Evolutionary conservation across 1,140 invertebrate genomes (phyloP).

Genomic region (Dolichoris vasculosae): DNA sequence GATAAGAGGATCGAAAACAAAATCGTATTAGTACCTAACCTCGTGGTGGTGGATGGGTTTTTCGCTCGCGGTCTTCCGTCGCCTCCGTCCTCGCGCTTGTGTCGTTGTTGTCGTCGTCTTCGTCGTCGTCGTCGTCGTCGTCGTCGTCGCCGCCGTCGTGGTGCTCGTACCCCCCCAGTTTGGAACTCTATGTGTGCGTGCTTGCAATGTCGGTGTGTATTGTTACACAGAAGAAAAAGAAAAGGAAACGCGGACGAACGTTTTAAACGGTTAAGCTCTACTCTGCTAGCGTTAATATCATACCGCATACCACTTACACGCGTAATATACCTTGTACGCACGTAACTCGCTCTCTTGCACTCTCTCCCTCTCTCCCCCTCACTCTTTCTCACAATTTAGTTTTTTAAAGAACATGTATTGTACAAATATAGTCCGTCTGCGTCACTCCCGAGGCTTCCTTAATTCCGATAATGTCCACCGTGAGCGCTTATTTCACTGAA

Average conservation of each 20-base stretch:
- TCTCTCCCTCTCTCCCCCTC: no score
- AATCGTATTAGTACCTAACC: slow-evolving; percentile 15
- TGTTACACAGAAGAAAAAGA: neutral
- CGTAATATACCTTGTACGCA: no score
- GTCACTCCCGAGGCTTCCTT: neutral
- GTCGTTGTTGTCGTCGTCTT: slow-evolving; percentile 1
- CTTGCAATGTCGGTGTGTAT: neutral
- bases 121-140: neutral
- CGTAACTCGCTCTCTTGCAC: no score
- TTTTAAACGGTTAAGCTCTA: neutral
- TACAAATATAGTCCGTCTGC: neutral
- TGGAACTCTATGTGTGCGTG: neutral
- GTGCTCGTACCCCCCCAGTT: slow-evolving; percentile 15
- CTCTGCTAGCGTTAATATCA: neutral
- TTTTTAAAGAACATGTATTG: neutral
- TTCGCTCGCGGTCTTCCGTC: neutral
- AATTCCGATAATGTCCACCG: neutral
- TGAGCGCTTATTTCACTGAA: neutral
- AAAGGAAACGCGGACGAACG: neutral
- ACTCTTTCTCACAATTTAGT: neutral
- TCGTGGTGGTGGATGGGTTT: slow-evolving; percentile 24
- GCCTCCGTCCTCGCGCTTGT: slow-evolving; percentile 12
- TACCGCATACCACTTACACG: neutral
- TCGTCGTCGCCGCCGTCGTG: neutral
- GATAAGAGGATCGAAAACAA: neutral